Percentiles rank a stretch among this genome's conserved stretches.
These are phyloP conservation scores for Loriculus beryllinus DNA, from an alignment of 2,797 vertebrate species.

Conservation along the genomic window DNA sequence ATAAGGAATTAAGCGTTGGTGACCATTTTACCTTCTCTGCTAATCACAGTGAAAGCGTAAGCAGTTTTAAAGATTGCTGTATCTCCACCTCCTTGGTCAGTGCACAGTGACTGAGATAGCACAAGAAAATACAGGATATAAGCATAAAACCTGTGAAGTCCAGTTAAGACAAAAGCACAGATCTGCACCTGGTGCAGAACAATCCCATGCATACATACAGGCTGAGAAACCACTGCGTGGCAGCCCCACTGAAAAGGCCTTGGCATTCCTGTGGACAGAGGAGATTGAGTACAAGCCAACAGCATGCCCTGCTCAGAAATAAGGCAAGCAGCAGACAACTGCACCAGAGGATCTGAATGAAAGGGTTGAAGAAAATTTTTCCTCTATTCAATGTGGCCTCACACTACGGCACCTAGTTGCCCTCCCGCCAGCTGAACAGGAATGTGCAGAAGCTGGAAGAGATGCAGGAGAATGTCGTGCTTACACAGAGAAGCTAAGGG, in stretches of 20 bases:
- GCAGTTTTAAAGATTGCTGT: neutral
- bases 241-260: neutral
- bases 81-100: neutral
- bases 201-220: neutral
- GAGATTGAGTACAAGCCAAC: neutral
- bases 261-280: fast-evolving
- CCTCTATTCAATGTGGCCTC: neutral
- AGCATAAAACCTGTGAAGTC: neutral
- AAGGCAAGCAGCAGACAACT: neutral
- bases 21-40: neutral
- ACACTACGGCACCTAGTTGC: neutral
- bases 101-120: neutral
- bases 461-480: neutral
- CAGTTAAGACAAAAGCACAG: neutral
- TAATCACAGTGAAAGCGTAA: neutral
- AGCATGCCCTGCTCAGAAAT: neutral
- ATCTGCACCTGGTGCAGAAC: neutral
- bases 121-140: fast-evolving
- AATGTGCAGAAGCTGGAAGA: neutral
- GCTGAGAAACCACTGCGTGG: neutral
- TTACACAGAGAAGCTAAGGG: neutral
- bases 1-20: neutral
- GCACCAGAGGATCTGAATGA: neutral
- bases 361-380: neutral
- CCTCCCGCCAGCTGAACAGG: neutral